Percentiles rank a stretch among this genome's conserved stretches.
Conservation (phyloP, 1,140 invertebrate genomes). For the Diorhabda carinulata region DNA sequence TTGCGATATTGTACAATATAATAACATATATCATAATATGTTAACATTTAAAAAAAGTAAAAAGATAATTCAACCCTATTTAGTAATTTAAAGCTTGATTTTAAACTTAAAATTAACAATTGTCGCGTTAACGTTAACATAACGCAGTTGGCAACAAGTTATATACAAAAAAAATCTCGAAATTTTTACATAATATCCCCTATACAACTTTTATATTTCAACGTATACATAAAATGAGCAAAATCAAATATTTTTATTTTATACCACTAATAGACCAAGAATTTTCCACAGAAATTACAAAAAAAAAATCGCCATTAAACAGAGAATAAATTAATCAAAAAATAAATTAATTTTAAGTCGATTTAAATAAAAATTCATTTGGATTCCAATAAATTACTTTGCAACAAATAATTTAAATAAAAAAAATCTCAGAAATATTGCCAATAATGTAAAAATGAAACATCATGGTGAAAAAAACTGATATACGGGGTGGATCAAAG, state of each 20-base stretch:
- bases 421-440: too few relatives aligned
- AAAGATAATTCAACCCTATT: conserved; percentile 27
- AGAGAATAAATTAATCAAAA: too few relatives aligned
- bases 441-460: too few relatives aligned
- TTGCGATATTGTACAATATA: conserved; percentile 30
- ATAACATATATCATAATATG: conserved; percentile 15
- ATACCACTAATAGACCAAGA: too few relatives aligned
- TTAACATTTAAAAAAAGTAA: conserved; percentile 22
- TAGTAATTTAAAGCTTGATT: conserved; percentile 36
- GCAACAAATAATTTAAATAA: too few relatives aligned
- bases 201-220: conserved; percentile 22
- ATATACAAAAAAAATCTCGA: conserved; percentile 14
- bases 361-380: too few relatives aligned
- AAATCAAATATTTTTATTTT: not conserved
- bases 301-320: too few relatives aligned
- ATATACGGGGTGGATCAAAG: too few relatives aligned
- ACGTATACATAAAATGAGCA: conserved; percentile 27
- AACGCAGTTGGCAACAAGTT: conserved; percentile 26
- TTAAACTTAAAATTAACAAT: conserved; percentile 30
- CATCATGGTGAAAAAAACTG: too few relatives aligned
- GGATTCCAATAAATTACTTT: too few relatives aligned
- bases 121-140: conserved; percentile 28
- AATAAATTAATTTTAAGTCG: too few relatives aligned
- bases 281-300: too few relatives aligned
- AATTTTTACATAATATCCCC: conserved; percentile 18